Evolutionary conservation across 2,888 invertebrate species (phyloP).

Genomic region (Yponomeuta sedellus): DNA sequence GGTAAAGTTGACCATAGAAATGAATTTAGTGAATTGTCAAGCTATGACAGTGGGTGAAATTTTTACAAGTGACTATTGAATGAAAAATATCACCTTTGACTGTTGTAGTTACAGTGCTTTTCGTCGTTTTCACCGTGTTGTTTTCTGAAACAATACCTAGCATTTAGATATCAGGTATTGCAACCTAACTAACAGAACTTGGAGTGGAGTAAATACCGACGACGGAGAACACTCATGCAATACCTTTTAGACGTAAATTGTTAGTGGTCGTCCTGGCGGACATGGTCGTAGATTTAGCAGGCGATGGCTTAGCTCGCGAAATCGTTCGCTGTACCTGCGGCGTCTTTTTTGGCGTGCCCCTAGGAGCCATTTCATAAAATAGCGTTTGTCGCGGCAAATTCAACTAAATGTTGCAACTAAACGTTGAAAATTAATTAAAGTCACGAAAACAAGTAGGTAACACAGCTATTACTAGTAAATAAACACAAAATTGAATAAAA

Average conservation of each 20-base stretch:
- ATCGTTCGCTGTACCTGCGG: conserved; percentile 15
- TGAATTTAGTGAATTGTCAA: not conserved
- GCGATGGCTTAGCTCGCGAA: not conserved
- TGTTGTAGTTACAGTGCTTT: not conserved
- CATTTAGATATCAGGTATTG: too few species aligned
- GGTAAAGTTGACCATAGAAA: too few species aligned
- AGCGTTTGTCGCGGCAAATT: not conserved
- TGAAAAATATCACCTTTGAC: not conserved
- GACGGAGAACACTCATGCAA: not conserved
- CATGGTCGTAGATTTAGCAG: not conserved
- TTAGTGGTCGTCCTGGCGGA: not conserved
- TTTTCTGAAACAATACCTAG: not conserved
- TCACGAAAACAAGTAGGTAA: not conserved
- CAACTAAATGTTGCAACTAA: not conserved
- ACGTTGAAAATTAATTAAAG: not conserved
- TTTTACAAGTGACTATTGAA: not conserved
- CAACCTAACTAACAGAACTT: too few species aligned
- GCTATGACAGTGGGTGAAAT: not conserved
- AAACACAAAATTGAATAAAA: not conserved
- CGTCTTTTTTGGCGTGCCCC: conserved; percentile 44
- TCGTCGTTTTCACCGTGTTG: not conserved
- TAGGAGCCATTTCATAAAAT: conserved; percentile 45
- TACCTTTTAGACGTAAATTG: not conserved
- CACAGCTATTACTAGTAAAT: not conserved
- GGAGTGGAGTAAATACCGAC: too few species aligned